These are phyloP conservation scores for Leistus spinibarbis DNA, from an alignment of 2,888 invertebrate species.

Conservation along the genomic window DNA sequence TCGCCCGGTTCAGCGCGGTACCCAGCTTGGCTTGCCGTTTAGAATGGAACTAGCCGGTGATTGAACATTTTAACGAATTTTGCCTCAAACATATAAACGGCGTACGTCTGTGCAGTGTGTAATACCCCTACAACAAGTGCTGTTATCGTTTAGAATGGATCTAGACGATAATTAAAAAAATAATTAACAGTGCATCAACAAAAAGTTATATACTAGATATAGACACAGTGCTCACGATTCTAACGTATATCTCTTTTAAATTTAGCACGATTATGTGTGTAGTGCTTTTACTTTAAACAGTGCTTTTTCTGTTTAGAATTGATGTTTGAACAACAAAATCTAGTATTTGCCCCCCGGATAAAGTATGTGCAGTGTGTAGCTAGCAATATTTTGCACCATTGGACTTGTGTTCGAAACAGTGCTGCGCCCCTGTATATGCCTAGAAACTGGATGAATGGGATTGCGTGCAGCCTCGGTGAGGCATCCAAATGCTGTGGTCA, in stretches of 20 bases:
- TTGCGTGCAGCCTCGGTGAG: constrained; percentile 61
- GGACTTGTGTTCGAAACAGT: constrained; percentile 19
- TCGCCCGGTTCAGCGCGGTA: constrained; percentile 29
- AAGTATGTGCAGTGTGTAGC: constrained; percentile 7
- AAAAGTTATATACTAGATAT: too few species aligned
- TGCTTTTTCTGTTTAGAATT: background rate
- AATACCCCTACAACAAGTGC: background rate
- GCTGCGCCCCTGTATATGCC: constrained; percentile 26
- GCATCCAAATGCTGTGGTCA: constrained; percentile 74
- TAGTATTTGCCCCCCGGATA: background rate
- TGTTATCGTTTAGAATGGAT: background rate
- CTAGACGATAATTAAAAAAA: background rate
- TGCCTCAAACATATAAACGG: background rate
- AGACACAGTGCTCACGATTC: too few species aligned
- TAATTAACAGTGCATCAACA: too few species aligned
- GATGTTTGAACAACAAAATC: background rate
- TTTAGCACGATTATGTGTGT: too few species aligned
- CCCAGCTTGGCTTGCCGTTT: constrained; percentile 24
- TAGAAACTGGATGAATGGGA: constrained; percentile 60
- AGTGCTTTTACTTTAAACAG: background rate
- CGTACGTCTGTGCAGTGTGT: too few species aligned
- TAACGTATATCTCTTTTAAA: too few species aligned
- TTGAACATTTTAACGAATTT: constrained; percentile 4
- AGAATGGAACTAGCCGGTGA: constrained; percentile 41
- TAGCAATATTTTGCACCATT: background rate